A percentile compares a stretch with the other conserved stretches of the same genome.
These are phyloP conservation scores for Anthoscopus minutus DNA, from an alignment of 2,113 vertebrate species.

Conservation along the genomic window DNA sequence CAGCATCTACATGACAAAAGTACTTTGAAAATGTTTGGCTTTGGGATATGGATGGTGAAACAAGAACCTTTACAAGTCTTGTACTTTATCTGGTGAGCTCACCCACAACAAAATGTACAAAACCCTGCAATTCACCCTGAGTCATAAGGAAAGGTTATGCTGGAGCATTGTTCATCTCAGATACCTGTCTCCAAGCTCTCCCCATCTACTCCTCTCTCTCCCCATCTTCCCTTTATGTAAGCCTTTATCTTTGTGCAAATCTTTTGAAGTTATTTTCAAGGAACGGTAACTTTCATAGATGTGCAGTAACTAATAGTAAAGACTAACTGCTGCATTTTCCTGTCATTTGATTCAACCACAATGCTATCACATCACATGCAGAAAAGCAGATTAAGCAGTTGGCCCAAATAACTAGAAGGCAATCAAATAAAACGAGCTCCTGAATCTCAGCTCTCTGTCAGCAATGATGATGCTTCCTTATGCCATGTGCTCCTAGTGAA, in stretches of 20 bases:
- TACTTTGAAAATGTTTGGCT: neutral
- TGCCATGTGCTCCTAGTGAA: neutral
- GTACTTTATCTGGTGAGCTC: neutral
- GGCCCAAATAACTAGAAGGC: neutral
- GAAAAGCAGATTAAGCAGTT: neutral
- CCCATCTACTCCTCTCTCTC: neutral
- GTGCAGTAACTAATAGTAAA: neutral
- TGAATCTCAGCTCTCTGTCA: neutral
- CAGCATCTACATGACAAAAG: neutral
- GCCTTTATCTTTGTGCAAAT: neutral
- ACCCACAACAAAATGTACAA: neutral
- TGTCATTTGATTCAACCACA: neutral
- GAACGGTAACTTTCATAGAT: neutral
- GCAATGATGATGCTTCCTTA: neutral
- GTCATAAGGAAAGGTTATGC: neutral
- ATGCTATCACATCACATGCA: neutral
- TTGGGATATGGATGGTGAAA: neutral
- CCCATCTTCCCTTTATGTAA: neutral
- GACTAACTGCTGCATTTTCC: neutral
- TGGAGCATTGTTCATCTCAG: neutral
- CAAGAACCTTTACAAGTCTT: neutral
- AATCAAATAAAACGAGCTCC: neutral
- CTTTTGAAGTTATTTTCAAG: neutral
- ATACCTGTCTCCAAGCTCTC: neutral
- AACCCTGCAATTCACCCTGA: neutral